Evolutionary conservation across 2,888 invertebrate genomes (phyloP).

Genomic region (Lepidocyrtoides sp.): DNA sequence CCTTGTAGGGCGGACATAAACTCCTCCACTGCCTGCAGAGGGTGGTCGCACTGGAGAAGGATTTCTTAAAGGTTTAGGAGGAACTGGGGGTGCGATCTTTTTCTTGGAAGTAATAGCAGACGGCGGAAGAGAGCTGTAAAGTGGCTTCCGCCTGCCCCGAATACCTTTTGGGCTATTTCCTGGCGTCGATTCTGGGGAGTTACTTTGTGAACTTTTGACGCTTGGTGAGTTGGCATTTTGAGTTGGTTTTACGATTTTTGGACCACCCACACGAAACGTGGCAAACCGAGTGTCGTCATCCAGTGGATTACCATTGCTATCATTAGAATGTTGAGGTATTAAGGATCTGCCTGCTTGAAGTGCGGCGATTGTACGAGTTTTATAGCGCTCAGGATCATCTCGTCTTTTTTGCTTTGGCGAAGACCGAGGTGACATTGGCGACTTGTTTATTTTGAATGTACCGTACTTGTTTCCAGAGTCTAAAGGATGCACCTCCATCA

Average conservation of each 20-base stretch:
- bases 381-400: constrained; percentile 91
- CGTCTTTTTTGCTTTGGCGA: constrained; percentile 89
- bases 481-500: constrained; percentile 82
- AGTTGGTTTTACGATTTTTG: constrained; percentile 75
- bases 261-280: constrained; percentile 80
- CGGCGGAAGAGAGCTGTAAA: constrained; percentile 82
- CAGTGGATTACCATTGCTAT: constrained; percentile 82
- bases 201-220: constrained; percentile 68
- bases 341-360: constrained; percentile 61
- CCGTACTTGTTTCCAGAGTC: constrained; percentile 70
- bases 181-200: constrained; percentile 79
- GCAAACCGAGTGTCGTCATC: constrained; percentile 75
- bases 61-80: constrained; percentile 76
- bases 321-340: constrained; percentile 33
- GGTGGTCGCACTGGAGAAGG: constrained; percentile 73
- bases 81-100: constrained; percentile 80
- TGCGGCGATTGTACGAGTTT: constrained; percentile 89
- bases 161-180: constrained; percentile 81
- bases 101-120: constrained; percentile 73
- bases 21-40: constrained; percentile 70
- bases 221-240: constrained; percentile 59
- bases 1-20: constrained; percentile 83
- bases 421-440: constrained; percentile 86
- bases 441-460: constrained; percentile 76
- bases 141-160: constrained; percentile 78